Percentiles rank a stretch among this genome's conserved stretches.
Conservation (phyloP, 2,888 invertebrate species). For the Resseliella maxima region DNA sequence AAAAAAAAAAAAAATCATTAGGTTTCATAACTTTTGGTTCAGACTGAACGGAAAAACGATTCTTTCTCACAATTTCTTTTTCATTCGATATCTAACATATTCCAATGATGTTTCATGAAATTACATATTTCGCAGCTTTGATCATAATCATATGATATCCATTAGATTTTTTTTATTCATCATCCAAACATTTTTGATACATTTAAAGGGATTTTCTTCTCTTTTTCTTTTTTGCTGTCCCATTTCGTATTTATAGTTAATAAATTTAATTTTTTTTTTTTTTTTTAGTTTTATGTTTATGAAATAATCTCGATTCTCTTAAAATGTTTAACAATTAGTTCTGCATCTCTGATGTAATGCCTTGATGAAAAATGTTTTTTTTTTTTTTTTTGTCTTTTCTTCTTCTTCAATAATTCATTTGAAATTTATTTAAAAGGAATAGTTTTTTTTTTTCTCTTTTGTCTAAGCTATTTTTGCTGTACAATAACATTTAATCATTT, state of each 20-base stretch:
- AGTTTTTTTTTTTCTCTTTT: constrained; percentile 40
- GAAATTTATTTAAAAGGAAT: constrained; percentile 51
- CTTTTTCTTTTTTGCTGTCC: too few species aligned
- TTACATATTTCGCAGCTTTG: constrained; percentile 10
- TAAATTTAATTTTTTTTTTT: neutral
- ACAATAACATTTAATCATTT: constrained; percentile 39
- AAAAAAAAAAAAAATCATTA: constrained; percentile 47
- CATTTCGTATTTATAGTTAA: too few species aligned
- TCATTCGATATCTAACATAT: constrained; percentile 19
- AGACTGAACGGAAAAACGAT: constrained; percentile 46
- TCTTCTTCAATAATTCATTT: neutral
- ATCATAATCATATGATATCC: neutral
- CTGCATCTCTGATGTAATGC: constrained; percentile 1
- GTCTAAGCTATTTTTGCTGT: constrained; percentile 47
- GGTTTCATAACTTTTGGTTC: constrained; percentile 51
- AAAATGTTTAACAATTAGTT: constrained; percentile 48
- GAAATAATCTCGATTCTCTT: constrained; percentile 36
- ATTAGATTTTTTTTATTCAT: neutral
- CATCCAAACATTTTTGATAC: neutral
- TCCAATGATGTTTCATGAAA: neutral
- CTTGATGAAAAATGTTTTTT: neutral
- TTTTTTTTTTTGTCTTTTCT: neutral
- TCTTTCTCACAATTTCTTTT: neutral
- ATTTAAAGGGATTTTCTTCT: neutral
- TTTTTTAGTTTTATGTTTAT: neutral